A percentile compares a stretch with the other conserved stretches of the same genome.
Evolutionary conservation across 2,797 vertebrate genomes (phyloP).

Genomic region (Catamblyrhynchus diadema): DNA sequence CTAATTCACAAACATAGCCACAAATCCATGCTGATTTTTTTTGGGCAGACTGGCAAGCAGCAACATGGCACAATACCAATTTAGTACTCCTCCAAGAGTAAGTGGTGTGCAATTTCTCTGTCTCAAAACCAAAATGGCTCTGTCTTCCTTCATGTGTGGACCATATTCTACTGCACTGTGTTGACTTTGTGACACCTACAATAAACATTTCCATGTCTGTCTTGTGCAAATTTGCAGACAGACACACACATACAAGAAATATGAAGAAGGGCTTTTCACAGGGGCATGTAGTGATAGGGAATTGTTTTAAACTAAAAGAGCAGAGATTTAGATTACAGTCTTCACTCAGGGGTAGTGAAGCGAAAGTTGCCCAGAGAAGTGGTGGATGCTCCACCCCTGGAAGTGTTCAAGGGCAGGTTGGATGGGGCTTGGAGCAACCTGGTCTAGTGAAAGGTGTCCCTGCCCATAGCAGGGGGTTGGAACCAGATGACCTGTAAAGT

Average conservation of each 20-base stretch:
- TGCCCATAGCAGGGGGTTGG: background rate
- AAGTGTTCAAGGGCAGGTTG: background rate
- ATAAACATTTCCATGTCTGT: background rate
- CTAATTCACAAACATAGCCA: background rate
- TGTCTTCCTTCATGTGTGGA: background rate
- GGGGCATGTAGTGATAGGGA: accelerated
- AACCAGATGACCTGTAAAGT: background rate
- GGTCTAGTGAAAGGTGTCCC: background rate
- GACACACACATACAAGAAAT: background rate
- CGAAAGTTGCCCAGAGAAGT: background rate
- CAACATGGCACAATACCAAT: background rate
- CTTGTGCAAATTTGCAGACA: background rate
- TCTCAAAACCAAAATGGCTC: background rate
- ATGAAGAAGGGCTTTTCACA: background rate
- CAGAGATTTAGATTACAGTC: background rate
- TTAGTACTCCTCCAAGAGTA: background rate
- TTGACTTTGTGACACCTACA: background rate
- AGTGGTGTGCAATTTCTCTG: background rate
- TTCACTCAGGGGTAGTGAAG: background rate
- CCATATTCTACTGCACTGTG: background rate
- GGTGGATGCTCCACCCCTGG: no score
- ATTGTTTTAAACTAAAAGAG: background rate
- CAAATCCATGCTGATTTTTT: background rate
- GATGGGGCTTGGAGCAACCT: background rate
- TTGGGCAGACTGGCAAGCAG: background rate